Evolutionary conservation across 2,888 invertebrate genomes (phyloP), one percentile per base, ranked within the genome.

Genomic region (Hoplodrina ambigua): DNA sequence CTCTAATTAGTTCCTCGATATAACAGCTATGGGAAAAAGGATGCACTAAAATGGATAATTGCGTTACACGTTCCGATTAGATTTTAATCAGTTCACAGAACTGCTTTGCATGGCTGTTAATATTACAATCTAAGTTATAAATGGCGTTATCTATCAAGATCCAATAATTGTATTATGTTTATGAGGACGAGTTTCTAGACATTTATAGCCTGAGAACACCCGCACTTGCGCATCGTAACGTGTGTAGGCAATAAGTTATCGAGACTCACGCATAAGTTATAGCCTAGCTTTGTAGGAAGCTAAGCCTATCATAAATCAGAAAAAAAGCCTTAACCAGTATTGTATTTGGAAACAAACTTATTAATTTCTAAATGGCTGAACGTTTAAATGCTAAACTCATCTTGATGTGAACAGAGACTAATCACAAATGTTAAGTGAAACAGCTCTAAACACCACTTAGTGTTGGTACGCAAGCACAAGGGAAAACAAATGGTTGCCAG

Each of bases 161-260:
- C 52, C 72, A 72, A 70, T 81, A 76, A 78, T 80, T 76, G 69
- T 78, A 78, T 80, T 82, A 74, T 75, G 78, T 85, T 86, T 85
- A 85, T 79, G 75, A 67, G 64, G 63, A 80, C 78, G 75, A 77
- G 83, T 80, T 81, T 80, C 75, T 19, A 63, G 77, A 75, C 58
- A 52, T 81, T 81, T 83, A 80, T 70, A 20, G 61, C 57, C 58
- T 62, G 62, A 70, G 71, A 74, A 78, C 50, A 75, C 70, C 64
- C 58, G 63, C 58, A 57, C 80, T 80, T 60, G 60, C 49, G 50
- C 56, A 64, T 63, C 57, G 54, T 64, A 71, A 63, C 75, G 59
- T 70, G 33, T 67, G 54, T 75, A 62, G 53, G 78, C 64, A 67
- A 66, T 78, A 80, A 70, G 63, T 80, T 67, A 75, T 71, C 30